These are phyloP conservation scores for Meloidogyne chitwoodi DNA, from an alignment of 1,140 invertebrate genomes.

Conservation along the genomic window DNA sequence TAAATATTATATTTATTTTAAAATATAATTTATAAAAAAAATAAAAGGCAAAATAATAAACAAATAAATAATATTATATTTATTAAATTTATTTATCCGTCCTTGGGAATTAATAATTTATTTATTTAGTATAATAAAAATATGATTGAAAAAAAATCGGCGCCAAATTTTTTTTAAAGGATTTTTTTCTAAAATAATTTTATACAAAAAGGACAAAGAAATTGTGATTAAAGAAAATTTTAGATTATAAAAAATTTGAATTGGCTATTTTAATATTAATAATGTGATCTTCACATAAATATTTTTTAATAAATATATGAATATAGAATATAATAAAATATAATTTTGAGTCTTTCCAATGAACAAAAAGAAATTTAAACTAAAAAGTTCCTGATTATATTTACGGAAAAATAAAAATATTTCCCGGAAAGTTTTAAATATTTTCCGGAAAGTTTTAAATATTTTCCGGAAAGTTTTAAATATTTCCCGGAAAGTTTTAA, in stretches of 20 bases:
- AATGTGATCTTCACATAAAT: neutral
- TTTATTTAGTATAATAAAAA: neutral
- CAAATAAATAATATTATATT: neutral
- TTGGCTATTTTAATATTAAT: neutral
- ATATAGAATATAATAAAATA: neutral
- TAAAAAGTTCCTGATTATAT: too few species aligned
- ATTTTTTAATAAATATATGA: neutral
- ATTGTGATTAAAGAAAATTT: neutral
- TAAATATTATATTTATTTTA: too few species aligned
- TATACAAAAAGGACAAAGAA: neutral
- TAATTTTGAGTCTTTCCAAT: neutral
- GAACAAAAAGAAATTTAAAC: neutral
- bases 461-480: too few species aligned
- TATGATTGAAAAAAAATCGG: neutral
- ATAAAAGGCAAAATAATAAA: neutral
- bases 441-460: too few species aligned
- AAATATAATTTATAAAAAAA: too few species aligned
- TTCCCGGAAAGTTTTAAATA: neutral
- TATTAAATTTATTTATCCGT: neutral
- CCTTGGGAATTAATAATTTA: neutral
- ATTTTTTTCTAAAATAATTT: neutral
- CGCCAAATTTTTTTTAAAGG: neutral
- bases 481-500: too few species aligned
- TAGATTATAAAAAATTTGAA: neutral
- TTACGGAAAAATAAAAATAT: too few species aligned